Evolutionary conservation across 1,140 invertebrate species (phyloP), one percentile per base, ranked within the genome.

Genomic region (Trichonephila inaurata): DNA sequence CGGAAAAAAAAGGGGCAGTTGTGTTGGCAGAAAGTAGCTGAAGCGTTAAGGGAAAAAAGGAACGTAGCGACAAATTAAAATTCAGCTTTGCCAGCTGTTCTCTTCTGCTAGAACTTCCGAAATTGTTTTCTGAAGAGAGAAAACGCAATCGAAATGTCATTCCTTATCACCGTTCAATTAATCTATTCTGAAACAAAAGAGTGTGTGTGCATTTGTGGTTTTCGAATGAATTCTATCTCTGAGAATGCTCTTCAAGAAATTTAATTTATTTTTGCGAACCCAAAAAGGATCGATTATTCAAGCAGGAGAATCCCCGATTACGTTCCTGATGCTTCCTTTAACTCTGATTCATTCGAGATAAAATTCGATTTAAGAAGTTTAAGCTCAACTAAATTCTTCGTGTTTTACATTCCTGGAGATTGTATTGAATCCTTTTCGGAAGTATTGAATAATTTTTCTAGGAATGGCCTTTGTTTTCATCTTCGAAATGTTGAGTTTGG

Each of bases 161-260:
- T 89, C 61, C 66, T 69, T 89, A 89, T 89, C 88, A 89, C 60
- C n/a, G n/a, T 89, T 77, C 88, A 89, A 89, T 89, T 89, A 89
- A 89, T 89, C 66, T 89, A 77, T 77, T 89, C 86, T 24, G 82
- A 83, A 60, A 83, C 82, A 83, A 58, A 64, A 64, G 62, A 64
- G 86, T 88, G 33, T 33, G 28, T 33, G 28, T 77, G 72, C 72
- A 40, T 88, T 88, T 88, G 86, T 88, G 86, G 86, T 64, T 88
- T 51, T 88, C 86, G 28, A 88, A 88, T 85, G 60, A 64, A 88
- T 88, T 64, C 77, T 40, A 44, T 62, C 61, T 88, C 8, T 21
- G 86, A 88, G 40, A 16, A 21, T 14, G 60, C 61, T 88, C 62
- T 88, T 40, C 28, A n/a, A 58, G 44, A 33, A 88, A 64, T 88